These are phyloP conservation scores for Mirza zaza DNA, from an alignment of 2,113 vertebrate genomes.

Conservation along the genomic window DNA sequence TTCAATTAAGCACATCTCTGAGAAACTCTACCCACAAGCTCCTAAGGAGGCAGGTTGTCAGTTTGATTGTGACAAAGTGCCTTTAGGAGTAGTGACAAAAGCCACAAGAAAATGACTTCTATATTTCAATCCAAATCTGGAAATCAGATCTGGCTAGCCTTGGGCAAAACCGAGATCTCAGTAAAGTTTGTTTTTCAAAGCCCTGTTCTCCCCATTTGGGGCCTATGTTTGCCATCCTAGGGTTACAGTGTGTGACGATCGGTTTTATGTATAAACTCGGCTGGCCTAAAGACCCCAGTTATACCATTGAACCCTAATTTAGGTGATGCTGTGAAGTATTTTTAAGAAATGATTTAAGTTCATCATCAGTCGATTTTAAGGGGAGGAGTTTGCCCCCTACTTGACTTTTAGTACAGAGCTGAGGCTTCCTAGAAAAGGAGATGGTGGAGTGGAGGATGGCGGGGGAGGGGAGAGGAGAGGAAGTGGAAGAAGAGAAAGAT, in stretches of 20 bases:
- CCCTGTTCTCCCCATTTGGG: neutral
- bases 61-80: slow-evolving; percentile 71
- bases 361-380: neutral
- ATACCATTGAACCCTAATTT: neutral
- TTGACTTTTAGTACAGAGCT: neutral
- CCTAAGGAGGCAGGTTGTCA: slow-evolving; percentile 59
- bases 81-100: slow-evolving; percentile 52
- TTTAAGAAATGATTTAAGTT: slow-evolving; percentile 8
- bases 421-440: neutral
- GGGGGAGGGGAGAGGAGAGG: neutral
- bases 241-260: neutral
- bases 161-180: neutral
- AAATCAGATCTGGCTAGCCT: slow-evolving; percentile 36
- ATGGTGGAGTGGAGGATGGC: neutral
- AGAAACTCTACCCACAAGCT: slow-evolving; percentile 63
- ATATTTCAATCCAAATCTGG: slow-evolving; percentile 64
- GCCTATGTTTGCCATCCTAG: neutral
- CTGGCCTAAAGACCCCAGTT: neutral
- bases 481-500: neutral
- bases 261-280: neutral
- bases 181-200: neutral
- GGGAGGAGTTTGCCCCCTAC: neutral
- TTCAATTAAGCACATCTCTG: slow-evolving; percentile 76
- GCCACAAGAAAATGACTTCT: slow-evolving; percentile 62
- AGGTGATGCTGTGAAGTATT: neutral